Base-by-base conservation (phyloP, 2,113 vertebrate species). In the Psephotus haematonotus region DNA sequence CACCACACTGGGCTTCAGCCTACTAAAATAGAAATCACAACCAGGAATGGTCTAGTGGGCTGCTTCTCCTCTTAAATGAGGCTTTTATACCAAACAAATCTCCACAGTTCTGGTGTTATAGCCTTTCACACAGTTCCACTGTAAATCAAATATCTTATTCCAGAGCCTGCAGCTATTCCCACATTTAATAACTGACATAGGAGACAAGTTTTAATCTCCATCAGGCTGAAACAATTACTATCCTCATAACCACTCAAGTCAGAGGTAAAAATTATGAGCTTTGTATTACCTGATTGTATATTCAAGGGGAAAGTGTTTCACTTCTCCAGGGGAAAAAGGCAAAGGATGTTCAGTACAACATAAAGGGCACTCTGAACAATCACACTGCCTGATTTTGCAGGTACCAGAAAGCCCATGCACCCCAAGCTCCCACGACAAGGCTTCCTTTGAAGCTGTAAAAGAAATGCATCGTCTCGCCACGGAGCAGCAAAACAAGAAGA, bases 181-280 rank as follows among this genome's bases (percentile, higher is more conserved):
- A 93, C 67, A 72, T 91, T 97, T 97, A 97, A 93, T 84, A 95
- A 93, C 89, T 95, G 91, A 97, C 77, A 91, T 77, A 88, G 88
- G 94, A 97, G 95, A 95, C 63, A 78, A 94, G 86, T 60, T 97
- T 96, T 97, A 96, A 97, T 91, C 94, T 94, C 92, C 78, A 76
- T 90, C 59, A 92, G 62, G 41, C 85, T 92, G 90, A 92, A 96
- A 88, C 86, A 96, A 95, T 95, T 91, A 96, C 92, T 84, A 76
- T 83, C 86, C 69, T 64, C 79, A 88, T 75, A 95, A 91, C 77
- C 86, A 59, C 67, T 68, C 86, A 35, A 95, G 89, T 88, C 84
- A 83, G 23, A 85, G 82, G 76, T 92, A 93, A 90, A 94, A 97
- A 79, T 80, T 78, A 92, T 0, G 68, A 70, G 49, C 31, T 82